Evolutionary conservation across 2,888 invertebrate species (phyloP).

Genomic region (Rhyacophila evoluta): DNA sequence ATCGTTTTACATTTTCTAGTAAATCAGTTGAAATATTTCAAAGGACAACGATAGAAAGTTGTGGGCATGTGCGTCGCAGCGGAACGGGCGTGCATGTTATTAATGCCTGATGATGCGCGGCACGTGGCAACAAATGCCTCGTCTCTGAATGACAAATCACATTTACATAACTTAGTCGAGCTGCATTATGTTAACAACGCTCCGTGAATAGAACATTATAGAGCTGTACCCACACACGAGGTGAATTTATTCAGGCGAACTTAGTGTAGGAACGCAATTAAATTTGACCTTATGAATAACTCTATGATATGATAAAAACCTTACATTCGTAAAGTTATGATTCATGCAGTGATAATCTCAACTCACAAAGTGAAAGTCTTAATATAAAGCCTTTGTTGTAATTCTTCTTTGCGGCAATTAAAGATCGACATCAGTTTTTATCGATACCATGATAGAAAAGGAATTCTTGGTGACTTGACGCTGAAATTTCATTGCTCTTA

Average conservation of each 20-base stretch:
- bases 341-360: not conserved
- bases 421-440: no score
- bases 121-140: constrained; percentile 14
- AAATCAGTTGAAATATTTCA: not conserved
- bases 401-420: no score
- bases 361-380: not conserved
- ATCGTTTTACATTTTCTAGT: no score
- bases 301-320: not conserved
- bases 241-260: constrained; percentile 5
- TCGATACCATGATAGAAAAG: no score
- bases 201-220: constrained; percentile 17
- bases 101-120: constrained; percentile 9
- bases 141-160: constrained; percentile 12
- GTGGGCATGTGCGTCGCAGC: not conserved
- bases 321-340: not conserved
- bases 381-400: no score
- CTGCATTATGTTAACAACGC: constrained; percentile 14
- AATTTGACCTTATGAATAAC: constrained; percentile 4
- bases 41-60: not conserved
- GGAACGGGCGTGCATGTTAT: not conserved
- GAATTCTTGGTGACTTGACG: no score
- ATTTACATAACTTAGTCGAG: constrained; percentile 13
- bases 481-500: no score
- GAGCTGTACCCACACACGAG: not conserved
- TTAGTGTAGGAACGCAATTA: not conserved